Percentiles rank a stretch among this genome's conserved stretches.
phyloP scores from a whole-genome alignment of 2,113 vertebrate genomes.

The Mastomys coucha region DNA sequence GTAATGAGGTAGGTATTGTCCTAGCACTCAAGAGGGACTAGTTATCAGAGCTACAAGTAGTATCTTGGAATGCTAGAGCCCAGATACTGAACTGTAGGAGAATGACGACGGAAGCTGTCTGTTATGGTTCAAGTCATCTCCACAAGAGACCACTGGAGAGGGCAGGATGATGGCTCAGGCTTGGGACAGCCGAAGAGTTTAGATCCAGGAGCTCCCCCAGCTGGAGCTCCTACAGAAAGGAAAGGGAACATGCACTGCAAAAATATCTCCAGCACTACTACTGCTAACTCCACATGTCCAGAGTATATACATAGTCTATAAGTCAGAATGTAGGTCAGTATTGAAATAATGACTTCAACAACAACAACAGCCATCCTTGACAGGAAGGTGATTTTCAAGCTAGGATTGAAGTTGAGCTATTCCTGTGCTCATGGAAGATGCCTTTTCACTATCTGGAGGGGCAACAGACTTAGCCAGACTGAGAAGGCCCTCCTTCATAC shows the following conservation, averaged over 20 bases:
- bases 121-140: too few species aligned
- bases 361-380: background rate
- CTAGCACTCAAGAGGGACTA: background rate
- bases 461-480: too few species aligned
- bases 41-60: accelerated
- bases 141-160: background rate
- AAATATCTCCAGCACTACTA: background rate
- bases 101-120: background rate
- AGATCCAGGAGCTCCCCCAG: background rate
- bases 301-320: background rate
- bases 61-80: too few species aligned
- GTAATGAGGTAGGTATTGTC: background rate
- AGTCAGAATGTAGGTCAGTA: background rate
- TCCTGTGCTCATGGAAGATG: too few species aligned
- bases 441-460: background rate
- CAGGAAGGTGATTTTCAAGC: background rate
- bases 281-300: too few species aligned
- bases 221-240: background rate
- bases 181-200: background rate
- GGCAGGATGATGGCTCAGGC: too few species aligned
- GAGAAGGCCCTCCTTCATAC: background rate
- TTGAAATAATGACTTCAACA: background rate
- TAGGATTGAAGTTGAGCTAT: background rate
- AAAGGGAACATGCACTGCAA: background rate
- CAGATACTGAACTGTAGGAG: background rate